These are phyloP conservation scores for Galleria mellonella DNA, from an alignment of 1,140 invertebrate genomes.

Conservation along the genomic window DNA sequence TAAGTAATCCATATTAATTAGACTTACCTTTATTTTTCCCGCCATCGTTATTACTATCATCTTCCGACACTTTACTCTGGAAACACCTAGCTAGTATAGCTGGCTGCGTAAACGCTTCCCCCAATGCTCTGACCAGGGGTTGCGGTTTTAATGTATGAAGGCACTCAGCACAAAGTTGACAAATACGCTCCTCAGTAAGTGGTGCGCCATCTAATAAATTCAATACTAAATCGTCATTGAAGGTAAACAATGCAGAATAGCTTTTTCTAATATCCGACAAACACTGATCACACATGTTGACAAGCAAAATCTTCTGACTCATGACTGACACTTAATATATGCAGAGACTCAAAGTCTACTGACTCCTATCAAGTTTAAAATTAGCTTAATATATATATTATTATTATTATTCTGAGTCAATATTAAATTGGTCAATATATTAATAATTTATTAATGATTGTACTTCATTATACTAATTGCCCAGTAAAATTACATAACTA, in stretches of 20 bases:
- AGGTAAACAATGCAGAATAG: slow-evolving; percentile 13
- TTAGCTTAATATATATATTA: too few species aligned
- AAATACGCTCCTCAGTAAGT: slow-evolving; percentile 64
- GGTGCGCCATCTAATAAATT: slow-evolving; percentile 46
- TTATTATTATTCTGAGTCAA: too few species aligned
- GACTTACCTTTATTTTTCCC: slow-evolving; percentile 33
- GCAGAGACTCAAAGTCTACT: too few species aligned
- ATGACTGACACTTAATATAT: too few species aligned
- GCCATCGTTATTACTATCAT: slow-evolving; percentile 18
- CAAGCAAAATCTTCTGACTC: too few species aligned
- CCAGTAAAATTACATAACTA: too few species aligned
- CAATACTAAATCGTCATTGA: slow-evolving; percentile 28
- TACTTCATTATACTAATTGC: too few species aligned
- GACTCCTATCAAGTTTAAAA: too few species aligned
- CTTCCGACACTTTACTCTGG: slow-evolving; percentile 61
- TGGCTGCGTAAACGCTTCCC: slow-evolving; percentile 65
- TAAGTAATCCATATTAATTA: slow-evolving; percentile 1
- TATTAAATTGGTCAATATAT: too few species aligned
- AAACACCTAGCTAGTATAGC: slow-evolving; percentile 75
- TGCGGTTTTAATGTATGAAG: slow-evolving; percentile 43
- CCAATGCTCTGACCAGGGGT: slow-evolving; percentile 49
- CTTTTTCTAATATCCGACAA: background rate
- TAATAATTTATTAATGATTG: too few species aligned
- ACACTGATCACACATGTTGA: background rate
- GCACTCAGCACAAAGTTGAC: slow-evolving; percentile 60